phyloP scores from a whole-genome alignment of 2,113 vertebrate species.

The Pithys albifrons region DNA sequence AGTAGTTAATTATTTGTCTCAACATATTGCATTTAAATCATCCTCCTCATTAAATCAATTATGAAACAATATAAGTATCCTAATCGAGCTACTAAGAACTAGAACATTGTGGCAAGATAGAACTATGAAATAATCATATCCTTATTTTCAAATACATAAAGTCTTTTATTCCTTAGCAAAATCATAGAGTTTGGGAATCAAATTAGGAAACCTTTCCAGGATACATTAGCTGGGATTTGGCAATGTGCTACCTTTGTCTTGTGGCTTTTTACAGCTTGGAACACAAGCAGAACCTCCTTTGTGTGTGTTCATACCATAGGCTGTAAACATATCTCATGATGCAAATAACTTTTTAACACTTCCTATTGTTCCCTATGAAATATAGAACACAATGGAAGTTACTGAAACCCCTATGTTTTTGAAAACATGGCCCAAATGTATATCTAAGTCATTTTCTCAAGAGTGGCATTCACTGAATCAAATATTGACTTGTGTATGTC shows the following conservation, averaged over 20 bases:
- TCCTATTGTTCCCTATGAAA: not conserved
- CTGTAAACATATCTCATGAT: not conserved
- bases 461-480: not conserved
- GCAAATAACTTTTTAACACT: not conserved
- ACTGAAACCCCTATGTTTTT: not conserved
- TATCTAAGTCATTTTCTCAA: not conserved
- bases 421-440: not conserved
- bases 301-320: not conserved
- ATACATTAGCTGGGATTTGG: not conserved
- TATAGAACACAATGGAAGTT: not conserved
- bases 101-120: not conserved
- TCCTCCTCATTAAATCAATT: constrained; percentile 59
- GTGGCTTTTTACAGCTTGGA: not conserved
- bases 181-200: not conserved
- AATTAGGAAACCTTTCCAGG: not conserved
- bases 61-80: constrained; percentile 28
- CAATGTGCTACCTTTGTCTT: not conserved
- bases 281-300: not conserved
- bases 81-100: constrained; percentile 25
- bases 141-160: not conserved
- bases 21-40: constrained; percentile 56
- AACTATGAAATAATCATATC: not conserved
- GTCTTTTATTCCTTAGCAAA: not conserved
- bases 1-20: constrained; percentile 63
- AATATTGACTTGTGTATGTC: not conserved